phyloP scores from a whole-genome alignment of 35 echinoderm and acorn worm species.

The Anneissia japonica region DNA sequence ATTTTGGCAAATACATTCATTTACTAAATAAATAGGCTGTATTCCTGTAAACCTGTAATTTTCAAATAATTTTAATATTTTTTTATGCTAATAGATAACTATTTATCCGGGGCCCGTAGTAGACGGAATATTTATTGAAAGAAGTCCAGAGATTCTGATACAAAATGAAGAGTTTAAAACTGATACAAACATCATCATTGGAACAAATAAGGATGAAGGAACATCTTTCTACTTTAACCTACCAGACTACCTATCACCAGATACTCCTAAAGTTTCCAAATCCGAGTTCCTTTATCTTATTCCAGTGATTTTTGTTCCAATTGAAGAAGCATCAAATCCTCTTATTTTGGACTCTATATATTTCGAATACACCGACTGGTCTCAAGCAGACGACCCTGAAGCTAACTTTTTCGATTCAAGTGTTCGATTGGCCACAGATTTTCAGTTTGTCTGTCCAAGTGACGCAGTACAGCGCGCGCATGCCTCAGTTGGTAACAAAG shows the following conservation, averaged over 20 bases:
- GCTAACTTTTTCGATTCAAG: conserved; percentile 49
- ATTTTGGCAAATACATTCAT: no score
- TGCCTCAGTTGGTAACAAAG: conserved; percentile 6
- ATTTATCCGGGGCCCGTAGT: neutral
- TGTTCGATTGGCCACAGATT: conserved; percentile 34
- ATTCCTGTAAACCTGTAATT: no score
- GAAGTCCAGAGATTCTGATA: conserved; percentile 6
- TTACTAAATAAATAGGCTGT: no score
- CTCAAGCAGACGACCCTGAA: conserved; percentile 33
- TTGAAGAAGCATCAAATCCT: conserved; percentile 1
- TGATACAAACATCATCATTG: neutral
- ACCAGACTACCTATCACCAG: neutral
- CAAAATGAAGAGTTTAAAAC: conserved; percentile 6
- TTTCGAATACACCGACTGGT: conserved; percentile 57
- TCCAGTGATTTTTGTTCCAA: neutral
- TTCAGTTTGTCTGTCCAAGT: conserved; percentile 27
- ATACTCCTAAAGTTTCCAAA: conserved; percentile 5
- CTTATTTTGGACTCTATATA: conserved; percentile 35
- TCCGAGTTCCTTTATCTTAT: neutral
- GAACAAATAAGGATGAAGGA: conserved; percentile 34
- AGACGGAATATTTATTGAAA: conserved; percentile 16
- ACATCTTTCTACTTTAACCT: neutral
- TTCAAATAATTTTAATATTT: no score
- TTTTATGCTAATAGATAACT: conserved; percentile 1
- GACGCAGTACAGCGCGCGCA: conserved; percentile 44